Percentiles rank a stretch among this genome's conserved stretches.
Conservation (phyloP, 2,888 invertebrate genomes). For the Rhopalosiphum nymphaeae region DNA sequence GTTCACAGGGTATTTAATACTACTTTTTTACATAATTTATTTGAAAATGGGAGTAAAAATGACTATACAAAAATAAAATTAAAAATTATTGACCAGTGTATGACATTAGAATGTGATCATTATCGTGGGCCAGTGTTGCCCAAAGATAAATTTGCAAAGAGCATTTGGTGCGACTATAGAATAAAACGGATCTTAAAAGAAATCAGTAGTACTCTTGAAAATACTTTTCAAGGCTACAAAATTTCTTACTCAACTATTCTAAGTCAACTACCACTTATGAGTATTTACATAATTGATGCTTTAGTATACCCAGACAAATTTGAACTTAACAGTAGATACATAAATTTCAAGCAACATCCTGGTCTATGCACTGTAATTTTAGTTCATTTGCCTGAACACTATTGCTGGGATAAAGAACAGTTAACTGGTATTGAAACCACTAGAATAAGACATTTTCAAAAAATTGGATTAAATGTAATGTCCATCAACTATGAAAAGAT, state of each 20-base stretch:
- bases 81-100: constrained; percentile 76
- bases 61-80: constrained; percentile 72
- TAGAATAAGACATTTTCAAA: constrained; percentile 76
- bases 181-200: constrained; percentile 70
- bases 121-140: constrained; percentile 76
- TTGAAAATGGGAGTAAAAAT: constrained; percentile 69
- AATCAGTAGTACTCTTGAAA: constrained; percentile 47
- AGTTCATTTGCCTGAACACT: constrained; percentile 78
- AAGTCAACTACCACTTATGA: constrained; percentile 73
- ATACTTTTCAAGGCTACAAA: constrained; percentile 27
- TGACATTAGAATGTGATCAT: constrained; percentile 76
- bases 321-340: constrained; percentile 11
- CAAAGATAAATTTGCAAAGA: constrained; percentile 73
- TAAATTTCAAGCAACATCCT: constrained; percentile 43
- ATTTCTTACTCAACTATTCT: constrained; percentile 47
- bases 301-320: constrained; percentile 74
- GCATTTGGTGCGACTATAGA: constrained; percentile 74
- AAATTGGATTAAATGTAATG: constrained; percentile 77
- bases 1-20: constrained; percentile 75
- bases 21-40: constrained; percentile 75
- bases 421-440: constrained; percentile 77
- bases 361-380: constrained; percentile 74
- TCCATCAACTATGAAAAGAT: constrained; percentile 74
- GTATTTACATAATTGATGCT: constrained; percentile 76
- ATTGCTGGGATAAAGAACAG: constrained; percentile 72